Percentiles rank a stretch among this genome's conserved stretches.
phyloP scores from a whole-genome alignment of 2,888 invertebrate species.

The Papilio gigon region DNA sequence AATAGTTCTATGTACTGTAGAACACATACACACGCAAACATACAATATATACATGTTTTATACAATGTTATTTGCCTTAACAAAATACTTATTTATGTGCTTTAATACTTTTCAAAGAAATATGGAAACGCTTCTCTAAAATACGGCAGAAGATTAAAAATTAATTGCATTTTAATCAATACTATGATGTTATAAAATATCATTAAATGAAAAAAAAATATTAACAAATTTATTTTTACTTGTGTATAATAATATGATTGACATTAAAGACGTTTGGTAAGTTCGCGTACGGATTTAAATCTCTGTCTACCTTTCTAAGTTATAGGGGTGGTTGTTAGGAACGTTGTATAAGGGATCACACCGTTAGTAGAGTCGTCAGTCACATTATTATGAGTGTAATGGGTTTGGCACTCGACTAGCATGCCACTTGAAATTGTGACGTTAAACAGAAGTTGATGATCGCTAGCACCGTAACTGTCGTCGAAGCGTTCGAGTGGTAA shows the following conservation, averaged over 20 bases:
- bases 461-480: slow-evolving; percentile 23
- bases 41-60: too few species aligned
- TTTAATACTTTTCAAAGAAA: not conserved
- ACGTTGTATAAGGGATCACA: not conserved
- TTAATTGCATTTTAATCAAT: too few species aligned
- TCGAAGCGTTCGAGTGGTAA: slow-evolving; percentile 23
- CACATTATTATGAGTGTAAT: slow-evolving; percentile 21
- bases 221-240: not conserved
- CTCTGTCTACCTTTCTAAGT: not conserved
- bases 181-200: too few species aligned
- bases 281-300: not conserved
- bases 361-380: slow-evolving; percentile 14
- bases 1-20: too few species aligned
- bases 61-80: not conserved
- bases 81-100: not conserved
- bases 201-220: not conserved
- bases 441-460: slow-evolving; percentile 30
- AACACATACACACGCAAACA: too few species aligned
- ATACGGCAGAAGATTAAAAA: not conserved
- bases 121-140: not conserved
- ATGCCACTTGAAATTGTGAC: slow-evolving; percentile 33
- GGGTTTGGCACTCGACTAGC: slow-evolving; percentile 20
- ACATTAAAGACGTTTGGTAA: not conserved
- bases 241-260: not conserved
- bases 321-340: not conserved